Conservation (phyloP, 2,888 invertebrate genomes). For the Ophraella communa region DNA sequence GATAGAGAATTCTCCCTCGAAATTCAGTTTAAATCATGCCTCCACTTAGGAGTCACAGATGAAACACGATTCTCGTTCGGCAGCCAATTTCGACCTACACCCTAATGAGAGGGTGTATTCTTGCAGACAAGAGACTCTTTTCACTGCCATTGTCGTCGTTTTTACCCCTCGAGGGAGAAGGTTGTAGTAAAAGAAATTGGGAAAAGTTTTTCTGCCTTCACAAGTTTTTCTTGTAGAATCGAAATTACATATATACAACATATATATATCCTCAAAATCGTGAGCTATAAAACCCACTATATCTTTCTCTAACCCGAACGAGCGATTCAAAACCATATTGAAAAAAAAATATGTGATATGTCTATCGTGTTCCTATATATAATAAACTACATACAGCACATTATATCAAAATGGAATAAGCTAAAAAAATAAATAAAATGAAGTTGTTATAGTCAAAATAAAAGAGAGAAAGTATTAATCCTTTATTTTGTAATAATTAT, state of each 20-base stretch:
- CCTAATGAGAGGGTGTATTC: constrained; percentile 8
- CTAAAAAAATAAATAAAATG: too few relatives aligned
- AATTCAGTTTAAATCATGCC: neutral
- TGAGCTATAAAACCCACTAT: neutral
- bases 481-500: too few relatives aligned
- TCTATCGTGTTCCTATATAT: too few relatives aligned
- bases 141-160: neutral
- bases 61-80: neutral
- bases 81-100: neutral
- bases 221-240: neutral
- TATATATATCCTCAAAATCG: neutral
- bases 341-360: too few relatives aligned
- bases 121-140: constrained; percentile 6
- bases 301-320: too few relatives aligned
- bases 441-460: too few relatives aligned
- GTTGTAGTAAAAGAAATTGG: neutral
- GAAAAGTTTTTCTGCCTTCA: neutral
- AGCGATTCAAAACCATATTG: too few relatives aligned
- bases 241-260: neutral
- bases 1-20: neutral
- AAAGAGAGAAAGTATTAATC: too few relatives aligned
- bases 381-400: too few relatives aligned
- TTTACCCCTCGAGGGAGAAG: neutral
- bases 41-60: neutral
- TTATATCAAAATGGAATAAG: too few relatives aligned